Conservation (phyloP, 2,113 vertebrate genomes). For the Gavia stellata region DNA sequence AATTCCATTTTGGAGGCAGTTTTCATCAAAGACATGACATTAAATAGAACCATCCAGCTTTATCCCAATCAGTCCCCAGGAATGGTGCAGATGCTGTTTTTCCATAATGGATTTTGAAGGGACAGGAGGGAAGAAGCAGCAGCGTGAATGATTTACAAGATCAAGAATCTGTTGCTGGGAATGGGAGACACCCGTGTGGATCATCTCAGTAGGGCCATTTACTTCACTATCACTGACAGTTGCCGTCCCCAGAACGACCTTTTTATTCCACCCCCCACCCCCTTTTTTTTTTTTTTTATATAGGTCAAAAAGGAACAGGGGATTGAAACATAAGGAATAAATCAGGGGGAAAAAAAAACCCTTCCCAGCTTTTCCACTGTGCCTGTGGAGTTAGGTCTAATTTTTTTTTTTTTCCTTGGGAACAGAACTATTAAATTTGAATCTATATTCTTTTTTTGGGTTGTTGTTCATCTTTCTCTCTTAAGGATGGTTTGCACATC, state of each 20-base stretch:
- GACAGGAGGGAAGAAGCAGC: background rate
- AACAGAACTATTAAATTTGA: background rate
- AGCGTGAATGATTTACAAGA: background rate
- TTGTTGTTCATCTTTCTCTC: background rate
- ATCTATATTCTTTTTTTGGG: background rate
- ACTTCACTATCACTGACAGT: background rate
- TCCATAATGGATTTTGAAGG: background rate
- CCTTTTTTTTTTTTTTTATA: background rate
- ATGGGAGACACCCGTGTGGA: background rate
- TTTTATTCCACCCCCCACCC: background rate
- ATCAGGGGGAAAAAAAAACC: background rate
- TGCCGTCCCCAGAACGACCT: background rate
- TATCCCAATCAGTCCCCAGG: background rate
- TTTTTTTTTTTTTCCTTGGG: background rate
- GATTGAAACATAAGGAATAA: slow-evolving; percentile 13
- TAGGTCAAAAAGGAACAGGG: background rate
- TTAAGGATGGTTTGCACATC: background rate
- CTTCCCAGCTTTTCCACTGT: background rate
- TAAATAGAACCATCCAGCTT: background rate
- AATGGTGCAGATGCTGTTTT: background rate
- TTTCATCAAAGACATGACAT: background rate
- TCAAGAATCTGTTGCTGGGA: background rate
- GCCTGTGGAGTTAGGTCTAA: background rate
- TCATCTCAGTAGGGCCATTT: background rate
- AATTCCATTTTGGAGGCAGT: background rate